Evolutionary conservation across 2,888 invertebrate genomes (phyloP).

Genomic region (Chymomyza caudatula): DNA sequence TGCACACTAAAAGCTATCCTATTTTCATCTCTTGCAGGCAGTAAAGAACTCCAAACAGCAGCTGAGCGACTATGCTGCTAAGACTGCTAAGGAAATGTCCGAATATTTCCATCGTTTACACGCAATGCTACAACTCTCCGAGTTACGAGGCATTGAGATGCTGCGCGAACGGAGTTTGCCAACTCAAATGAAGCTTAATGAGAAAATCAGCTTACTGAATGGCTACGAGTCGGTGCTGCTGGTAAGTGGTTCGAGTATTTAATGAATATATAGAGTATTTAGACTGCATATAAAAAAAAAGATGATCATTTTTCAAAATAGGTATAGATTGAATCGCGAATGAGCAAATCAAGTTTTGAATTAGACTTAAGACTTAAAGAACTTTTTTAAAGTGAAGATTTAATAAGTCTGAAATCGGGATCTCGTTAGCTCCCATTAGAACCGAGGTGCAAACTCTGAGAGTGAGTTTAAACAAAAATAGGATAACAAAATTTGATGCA

Average conservation of each 20-base stretch:
- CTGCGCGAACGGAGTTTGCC: slow-evolving; percentile 59
- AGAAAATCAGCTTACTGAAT: slow-evolving; percentile 51
- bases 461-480: too few species aligned
- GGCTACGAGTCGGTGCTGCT: slow-evolving; percentile 58
- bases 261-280: background rate
- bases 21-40: slow-evolving; percentile 51
- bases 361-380: too few species aligned
- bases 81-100: slow-evolving; percentile 59
- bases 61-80: slow-evolving; percentile 61
- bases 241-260: slow-evolving; percentile 61
- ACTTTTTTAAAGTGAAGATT: too few species aligned
- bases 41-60: slow-evolving; percentile 60
- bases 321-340: too few species aligned
- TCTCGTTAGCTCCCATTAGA: too few species aligned
- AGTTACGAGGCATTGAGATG: slow-evolving; percentile 56
- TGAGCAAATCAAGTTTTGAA: too few species aligned
- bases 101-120: slow-evolving; percentile 71
- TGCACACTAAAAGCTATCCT: background rate
- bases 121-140: slow-evolving; percentile 70
- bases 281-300: background rate
- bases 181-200: slow-evolving; percentile 61
- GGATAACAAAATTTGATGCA: too few species aligned
- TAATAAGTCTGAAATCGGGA: too few species aligned
- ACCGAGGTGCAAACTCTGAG: too few species aligned
- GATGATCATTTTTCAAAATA: background rate